Evolutionary conservation across 2,113 vertebrate genomes (phyloP), one percentile per base, ranked within the genome.

Genomic region (Gobius niger): DNA sequence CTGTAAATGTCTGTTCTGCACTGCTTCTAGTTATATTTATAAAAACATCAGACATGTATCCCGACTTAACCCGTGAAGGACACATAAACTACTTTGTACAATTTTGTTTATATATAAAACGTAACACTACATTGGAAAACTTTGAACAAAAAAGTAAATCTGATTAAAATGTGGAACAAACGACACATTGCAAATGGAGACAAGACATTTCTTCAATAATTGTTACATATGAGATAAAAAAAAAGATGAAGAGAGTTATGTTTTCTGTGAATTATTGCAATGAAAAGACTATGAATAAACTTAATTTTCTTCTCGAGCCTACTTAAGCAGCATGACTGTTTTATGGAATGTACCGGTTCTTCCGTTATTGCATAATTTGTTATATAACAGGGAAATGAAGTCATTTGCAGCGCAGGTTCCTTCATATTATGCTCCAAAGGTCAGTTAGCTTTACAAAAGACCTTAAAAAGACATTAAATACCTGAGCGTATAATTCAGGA

Each of bases 111-210:
- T 34, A 34, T 0, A 34, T 34, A 34, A 34, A 34, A 34, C 24
- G 24, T 34, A 34, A 34, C 24, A 34, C 24, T 4, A 34, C 24
- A 34, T 34, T 34, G 24, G 24, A 34, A 34, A 2, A 34, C 24
- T 34, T 3, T 34, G 24, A 4, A 34, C 24, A 34, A 4, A 34
- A 34, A 34, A 34, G 24, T 34, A 4, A 34, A 34, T 34, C 5
- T 34, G 24, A 34, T 34, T 34, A 34, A 34, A 34, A 34, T 34
- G 24, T 34, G 24, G 24, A 34, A 34, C 24, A 34, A 4, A 34
- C 5, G 2, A 34, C 24, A 34, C 76, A 82, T 89, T 80, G 78
- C 83, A 80, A 83, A 77, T 70, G 66, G 69, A 76, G 84, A 89
- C 79, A 80, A 70, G 73, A 82, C 69, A 64, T 67, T 65, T 68